A percentile compares a stretch with the other conserved stretches of the same genome.
phyloP scores from a whole-genome alignment of 2,113 vertebrate species.

The Cygnus atratus region DNA sequence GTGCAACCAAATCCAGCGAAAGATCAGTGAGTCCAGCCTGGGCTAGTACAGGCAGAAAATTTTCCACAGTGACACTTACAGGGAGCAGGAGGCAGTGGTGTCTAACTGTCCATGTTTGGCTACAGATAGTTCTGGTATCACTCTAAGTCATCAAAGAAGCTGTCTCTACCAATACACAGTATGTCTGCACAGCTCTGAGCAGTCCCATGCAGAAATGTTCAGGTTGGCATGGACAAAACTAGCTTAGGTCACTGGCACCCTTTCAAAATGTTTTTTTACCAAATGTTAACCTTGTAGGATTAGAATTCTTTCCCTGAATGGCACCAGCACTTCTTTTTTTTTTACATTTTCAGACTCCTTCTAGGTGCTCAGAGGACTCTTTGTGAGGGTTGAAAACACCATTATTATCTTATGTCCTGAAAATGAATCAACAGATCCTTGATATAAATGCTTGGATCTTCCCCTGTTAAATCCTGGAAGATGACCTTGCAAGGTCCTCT shows the following conservation, averaged over 20 bases:
- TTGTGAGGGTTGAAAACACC: neutral
- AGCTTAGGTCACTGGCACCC: neutral
- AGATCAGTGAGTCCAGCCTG: neutral
- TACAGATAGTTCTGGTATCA: neutral
- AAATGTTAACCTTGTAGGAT: neutral
- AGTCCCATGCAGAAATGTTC: neutral
- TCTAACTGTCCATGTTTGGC: neutral
- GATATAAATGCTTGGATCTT: neutral
- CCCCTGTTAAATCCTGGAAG: neutral
- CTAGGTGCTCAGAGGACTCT: neutral
- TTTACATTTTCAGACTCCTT: neutral
- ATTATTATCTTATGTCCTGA: neutral
- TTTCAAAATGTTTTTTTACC: neutral
- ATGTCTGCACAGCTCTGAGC: neutral
- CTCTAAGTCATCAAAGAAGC: neutral
- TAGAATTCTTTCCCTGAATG: neutral
- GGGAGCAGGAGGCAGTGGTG: neutral
- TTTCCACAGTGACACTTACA: neutral
- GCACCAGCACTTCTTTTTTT: neutral
- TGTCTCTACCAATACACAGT: neutral
- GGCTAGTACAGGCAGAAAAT: neutral
- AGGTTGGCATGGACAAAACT: neutral
- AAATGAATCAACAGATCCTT: neutral
- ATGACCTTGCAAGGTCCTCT: constrained; percentile 24
- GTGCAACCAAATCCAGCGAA: neutral